Conservation (phyloP, 1,140 invertebrate genomes). For the Euglossa dilemma region DNA sequence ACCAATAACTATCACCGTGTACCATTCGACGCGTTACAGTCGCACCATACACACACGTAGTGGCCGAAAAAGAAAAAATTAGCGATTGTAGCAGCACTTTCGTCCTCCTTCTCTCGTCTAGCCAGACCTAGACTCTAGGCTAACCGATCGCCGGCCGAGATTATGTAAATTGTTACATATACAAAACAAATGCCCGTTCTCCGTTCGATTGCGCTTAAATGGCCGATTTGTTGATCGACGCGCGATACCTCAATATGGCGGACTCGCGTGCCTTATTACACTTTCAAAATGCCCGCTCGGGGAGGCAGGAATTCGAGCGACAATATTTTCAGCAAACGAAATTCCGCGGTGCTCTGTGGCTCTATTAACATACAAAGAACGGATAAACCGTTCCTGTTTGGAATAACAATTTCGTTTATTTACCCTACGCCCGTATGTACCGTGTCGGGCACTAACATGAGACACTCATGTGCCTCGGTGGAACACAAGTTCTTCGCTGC, state of each 20-base stretch:
- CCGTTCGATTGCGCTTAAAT: conserved; percentile 29
- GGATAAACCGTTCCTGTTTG: not conserved
- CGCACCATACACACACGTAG: not conserved
- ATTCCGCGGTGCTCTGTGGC: not conserved
- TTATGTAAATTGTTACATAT: conserved; percentile 47
- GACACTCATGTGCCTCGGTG: too few species aligned
- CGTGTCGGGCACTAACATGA: too few species aligned
- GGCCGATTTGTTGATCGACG: conserved; percentile 34
- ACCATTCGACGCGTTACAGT: not conserved
- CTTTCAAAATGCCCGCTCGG: conserved; percentile 33
- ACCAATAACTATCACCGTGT: not conserved
- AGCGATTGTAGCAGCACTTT: not conserved
- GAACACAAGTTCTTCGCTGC: too few species aligned
- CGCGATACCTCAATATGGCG: not conserved
- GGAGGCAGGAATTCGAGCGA: conserved; percentile 15
- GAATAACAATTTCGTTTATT: not conserved
- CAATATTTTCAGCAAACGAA: not conserved
- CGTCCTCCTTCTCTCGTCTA: not conserved
- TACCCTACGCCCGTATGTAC: too few species aligned
- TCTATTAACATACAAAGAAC: conserved; percentile 8
- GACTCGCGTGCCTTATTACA: conserved; percentile 14
- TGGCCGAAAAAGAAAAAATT: not conserved
- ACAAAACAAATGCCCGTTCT: conserved; percentile 25
- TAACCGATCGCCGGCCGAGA: not conserved
- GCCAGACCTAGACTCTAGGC: not conserved